Evolutionary conservation across 2,888 invertebrate genomes (phyloP).

Genomic region (Ichneumoninae sp.): DNA sequence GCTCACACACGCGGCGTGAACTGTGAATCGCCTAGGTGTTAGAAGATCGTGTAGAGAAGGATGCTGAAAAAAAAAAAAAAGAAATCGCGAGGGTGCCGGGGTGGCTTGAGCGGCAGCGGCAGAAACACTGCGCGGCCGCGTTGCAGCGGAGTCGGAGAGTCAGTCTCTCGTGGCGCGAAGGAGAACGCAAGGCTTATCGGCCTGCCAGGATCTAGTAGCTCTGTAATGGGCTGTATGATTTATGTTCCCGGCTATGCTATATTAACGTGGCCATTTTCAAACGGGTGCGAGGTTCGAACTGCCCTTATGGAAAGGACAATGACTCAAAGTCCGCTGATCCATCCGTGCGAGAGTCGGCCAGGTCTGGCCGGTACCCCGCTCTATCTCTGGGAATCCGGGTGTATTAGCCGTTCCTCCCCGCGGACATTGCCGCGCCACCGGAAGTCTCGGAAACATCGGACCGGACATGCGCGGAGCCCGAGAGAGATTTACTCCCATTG

Average conservation of each 20-base stretch:
- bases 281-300: conserved; percentile 67
- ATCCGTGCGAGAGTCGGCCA: conserved; percentile 38
- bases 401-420: background rate
- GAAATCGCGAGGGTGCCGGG: conserved; percentile 2
- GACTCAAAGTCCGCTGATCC: conserved; percentile 78
- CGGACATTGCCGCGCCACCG: background rate
- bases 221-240: conserved; percentile 83
- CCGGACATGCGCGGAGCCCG: background rate
- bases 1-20: conserved; percentile 56
- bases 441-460: background rate
- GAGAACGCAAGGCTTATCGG: conserved; percentile 76
- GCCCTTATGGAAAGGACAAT: conserved; percentile 78
- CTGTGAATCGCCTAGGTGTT: conserved; percentile 55
- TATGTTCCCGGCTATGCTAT: conserved; percentile 75
- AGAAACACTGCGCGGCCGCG: conserved; percentile 48
- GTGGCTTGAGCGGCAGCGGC: conserved; percentile 42
- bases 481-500: conserved; percentile 23
- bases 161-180: conserved; percentile 58
- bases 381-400: background rate
- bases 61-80: conserved; percentile 29
- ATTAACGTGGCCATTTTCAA: conserved; percentile 75
- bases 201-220: conserved; percentile 79
- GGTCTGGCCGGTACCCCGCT: background rate
- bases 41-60: conserved; percentile 28
- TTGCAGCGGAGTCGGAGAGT: conserved; percentile 50